These are phyloP conservation scores for Marisa cornuarietis DNA, from an alignment of 1,140 invertebrate species.

Conservation along the genomic window DNA sequence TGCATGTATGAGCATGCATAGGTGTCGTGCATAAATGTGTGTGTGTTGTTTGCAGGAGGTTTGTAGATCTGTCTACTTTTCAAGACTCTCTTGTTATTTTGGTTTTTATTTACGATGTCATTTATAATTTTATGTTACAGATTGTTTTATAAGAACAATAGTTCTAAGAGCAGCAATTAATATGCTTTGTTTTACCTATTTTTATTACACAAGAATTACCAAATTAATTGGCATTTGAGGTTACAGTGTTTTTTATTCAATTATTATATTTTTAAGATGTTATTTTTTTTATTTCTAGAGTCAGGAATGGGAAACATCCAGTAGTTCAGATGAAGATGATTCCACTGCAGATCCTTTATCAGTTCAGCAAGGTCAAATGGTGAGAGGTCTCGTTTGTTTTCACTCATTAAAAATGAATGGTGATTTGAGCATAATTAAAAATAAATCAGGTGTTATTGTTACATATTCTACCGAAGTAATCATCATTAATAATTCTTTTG, in stretches of 20 bases:
- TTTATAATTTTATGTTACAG: too few relatives aligned
- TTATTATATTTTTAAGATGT: not conserved
- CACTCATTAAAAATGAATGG: too few relatives aligned
- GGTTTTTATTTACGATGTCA: too few relatives aligned
- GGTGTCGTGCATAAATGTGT: not conserved
- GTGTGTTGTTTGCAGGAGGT: not conserved
- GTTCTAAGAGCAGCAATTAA: too few relatives aligned
- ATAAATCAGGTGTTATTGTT: too few relatives aligned
- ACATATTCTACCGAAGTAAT: too few relatives aligned
- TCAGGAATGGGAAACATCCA: constrained; percentile 40
- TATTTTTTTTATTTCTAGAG: constrained; percentile 34
- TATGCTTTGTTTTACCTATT: not conserved
- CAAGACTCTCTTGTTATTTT: not conserved
- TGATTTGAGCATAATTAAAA: too few relatives aligned
- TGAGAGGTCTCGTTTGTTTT: constrained; percentile 5
- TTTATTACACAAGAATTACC: not conserved
- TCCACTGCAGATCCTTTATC: constrained; percentile 21
- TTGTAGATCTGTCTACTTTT: not conserved
- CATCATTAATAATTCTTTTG: too few relatives aligned
- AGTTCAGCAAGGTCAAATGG: constrained; percentile 20
- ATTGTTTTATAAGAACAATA: too few relatives aligned
- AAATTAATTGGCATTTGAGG: not conserved
- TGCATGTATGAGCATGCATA: constrained; percentile 4
- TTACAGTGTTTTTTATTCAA: not conserved
- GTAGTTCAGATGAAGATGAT: constrained; percentile 46